Conservation (phyloP, 37 sponge, comb jelly and placozoan genomes). For the Hexactinellida sp. region DNA sequence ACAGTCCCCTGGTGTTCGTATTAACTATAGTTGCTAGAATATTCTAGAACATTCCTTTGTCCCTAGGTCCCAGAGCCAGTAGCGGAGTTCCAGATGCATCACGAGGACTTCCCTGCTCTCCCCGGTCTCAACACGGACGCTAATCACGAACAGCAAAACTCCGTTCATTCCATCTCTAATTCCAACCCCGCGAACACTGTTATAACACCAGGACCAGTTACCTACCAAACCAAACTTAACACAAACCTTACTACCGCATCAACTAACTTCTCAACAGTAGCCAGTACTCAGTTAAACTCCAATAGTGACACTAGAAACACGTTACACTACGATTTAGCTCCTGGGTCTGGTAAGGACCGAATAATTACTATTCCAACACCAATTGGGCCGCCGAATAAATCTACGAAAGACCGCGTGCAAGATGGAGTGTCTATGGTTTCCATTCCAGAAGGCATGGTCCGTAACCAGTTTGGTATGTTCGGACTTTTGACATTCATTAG, state of each 20-base stretch:
- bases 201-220: background rate
- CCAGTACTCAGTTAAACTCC: background rate
- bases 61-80: constrained; percentile 33
- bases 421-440: constrained; percentile 33
- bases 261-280: background rate
- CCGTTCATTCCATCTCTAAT: background rate
- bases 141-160: constrained; percentile 8
- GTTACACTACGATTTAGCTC: constrained; percentile 57
- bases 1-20: too few species aligned
- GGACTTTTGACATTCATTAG: constrained; percentile 92
- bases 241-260: background rate
- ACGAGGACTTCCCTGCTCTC: constrained; percentile 98
- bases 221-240: background rate
- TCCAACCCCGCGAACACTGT: background rate
- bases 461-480: constrained; percentile 98
- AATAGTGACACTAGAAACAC: constrained; percentile 20
- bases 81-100: constrained; percentile 88
- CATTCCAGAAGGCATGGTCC: constrained; percentile 95
- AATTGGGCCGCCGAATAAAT: background rate
- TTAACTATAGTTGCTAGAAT: background rate
- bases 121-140: constrained; percentile 58
- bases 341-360: constrained; percentile 67
- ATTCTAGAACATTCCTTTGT: background rate
- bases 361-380: background rate
- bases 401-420: background rate